phyloP scores from a whole-genome alignment of 2,113 vertebrate species.

The Micromys minutus region DNA sequence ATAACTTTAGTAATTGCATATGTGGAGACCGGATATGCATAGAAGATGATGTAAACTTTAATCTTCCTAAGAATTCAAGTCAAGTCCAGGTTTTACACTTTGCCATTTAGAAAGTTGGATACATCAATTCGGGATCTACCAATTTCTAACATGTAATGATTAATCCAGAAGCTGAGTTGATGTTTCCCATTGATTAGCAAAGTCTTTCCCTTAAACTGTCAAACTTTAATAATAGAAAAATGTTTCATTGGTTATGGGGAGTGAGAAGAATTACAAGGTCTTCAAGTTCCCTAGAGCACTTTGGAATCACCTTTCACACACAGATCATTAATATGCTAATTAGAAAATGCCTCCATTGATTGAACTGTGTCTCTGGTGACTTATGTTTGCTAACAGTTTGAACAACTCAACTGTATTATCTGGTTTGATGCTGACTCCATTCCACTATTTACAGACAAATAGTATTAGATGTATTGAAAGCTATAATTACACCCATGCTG shows the following conservation, averaged over 20 bases:
- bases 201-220: slow-evolving; percentile 52
- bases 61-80: not conserved
- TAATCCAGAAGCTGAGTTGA: slow-evolving; percentile 59
- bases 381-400: slow-evolving; percentile 61
- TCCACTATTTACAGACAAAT: slow-evolving; percentile 60
- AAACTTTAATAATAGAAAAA: slow-evolving; percentile 66
- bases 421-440: slow-evolving; percentile 63
- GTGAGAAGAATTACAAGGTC: slow-evolving; percentile 53
- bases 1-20: not conserved
- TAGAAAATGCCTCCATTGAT: slow-evolving; percentile 68
- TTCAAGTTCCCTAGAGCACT: slow-evolving; percentile 53
- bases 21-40: slow-evolving; percentile 26
- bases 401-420: slow-evolving; percentile 57
- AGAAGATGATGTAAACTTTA: slow-evolving; percentile 10
- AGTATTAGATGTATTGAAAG: slow-evolving; percentile 65
- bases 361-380: slow-evolving; percentile 60
- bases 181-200: slow-evolving; percentile 67
- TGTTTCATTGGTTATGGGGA: slow-evolving; percentile 57
- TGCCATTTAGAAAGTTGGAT: slow-evolving; percentile 24
- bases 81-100: slow-evolving; percentile 49
- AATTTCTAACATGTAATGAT: slow-evolving; percentile 62
- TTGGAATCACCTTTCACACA: slow-evolving; percentile 70
- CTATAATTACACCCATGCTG: slow-evolving; percentile 61
- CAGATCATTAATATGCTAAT: slow-evolving; percentile 77
- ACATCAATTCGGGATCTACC: slow-evolving; percentile 59